A percentile compares a stretch with the other conserved stretches of the same genome.
Conservation (phyloP, 2,113 vertebrate species). For the Leucopsar rothschildi region DNA sequence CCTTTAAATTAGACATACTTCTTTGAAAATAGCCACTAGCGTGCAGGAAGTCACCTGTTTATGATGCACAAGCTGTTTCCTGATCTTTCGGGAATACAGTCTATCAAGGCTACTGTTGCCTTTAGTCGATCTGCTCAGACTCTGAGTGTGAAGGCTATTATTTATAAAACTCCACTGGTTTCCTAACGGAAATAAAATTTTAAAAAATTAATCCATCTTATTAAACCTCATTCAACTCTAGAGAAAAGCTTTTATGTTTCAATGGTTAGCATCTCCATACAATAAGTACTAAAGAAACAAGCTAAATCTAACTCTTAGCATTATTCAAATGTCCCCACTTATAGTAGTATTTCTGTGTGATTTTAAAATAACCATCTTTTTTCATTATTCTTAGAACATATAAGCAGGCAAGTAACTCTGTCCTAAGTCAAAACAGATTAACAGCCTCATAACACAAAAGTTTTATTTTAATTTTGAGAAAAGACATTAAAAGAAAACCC, state of each 20-base stretch:
- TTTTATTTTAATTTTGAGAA: background rate
- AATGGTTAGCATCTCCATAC: background rate
- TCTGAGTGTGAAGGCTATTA: slow-evolving; percentile 95
- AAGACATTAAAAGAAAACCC: background rate
- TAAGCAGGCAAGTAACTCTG: background rate
- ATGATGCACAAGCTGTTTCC: slow-evolving; percentile 97
- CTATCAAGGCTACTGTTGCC: slow-evolving; percentile 95
- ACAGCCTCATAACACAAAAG: background rate
- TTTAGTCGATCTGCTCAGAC: slow-evolving; percentile 87
- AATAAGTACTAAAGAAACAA: background rate
- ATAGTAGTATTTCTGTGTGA: background rate
- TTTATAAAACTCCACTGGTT: slow-evolving; percentile 99
- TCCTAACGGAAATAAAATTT: slow-evolving; percentile 67
- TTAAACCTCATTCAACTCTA: background rate
- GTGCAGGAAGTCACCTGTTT: slow-evolving; percentile 89
- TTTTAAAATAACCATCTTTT: background rate
- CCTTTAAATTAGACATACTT: background rate
- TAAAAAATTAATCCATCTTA: background rate
- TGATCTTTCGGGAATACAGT: slow-evolving; percentile 96
- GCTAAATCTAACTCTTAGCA: background rate
- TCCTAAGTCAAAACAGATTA: background rate
- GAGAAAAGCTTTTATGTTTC: background rate
- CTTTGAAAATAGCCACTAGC: background rate
- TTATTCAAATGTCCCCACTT: background rate
- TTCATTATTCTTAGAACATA: background rate